Evolutionary conservation across 2,797 vertebrate species (phyloP), one percentile per base, ranked within the genome.

Genomic region (Cephalopachus bancanus): DNA sequence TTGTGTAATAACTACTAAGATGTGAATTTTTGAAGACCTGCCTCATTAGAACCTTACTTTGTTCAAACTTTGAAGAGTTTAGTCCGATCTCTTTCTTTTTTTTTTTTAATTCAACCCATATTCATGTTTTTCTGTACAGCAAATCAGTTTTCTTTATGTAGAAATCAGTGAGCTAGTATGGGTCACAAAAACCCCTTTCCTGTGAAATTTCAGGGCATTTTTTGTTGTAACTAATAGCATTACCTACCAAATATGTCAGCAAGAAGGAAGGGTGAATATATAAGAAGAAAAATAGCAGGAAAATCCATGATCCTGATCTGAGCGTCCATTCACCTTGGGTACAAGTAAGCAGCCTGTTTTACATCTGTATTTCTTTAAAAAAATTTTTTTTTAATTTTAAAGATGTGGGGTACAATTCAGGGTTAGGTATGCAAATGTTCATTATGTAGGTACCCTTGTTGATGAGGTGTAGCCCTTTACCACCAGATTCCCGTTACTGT

Each of bases 1-100:
- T 33, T 44, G 69, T n/a, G 26, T 28, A 30, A 60, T 76, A 78
- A 84, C 83, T 64, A 86, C n/a, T 81, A 74, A 92, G 91, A 30
- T 80, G n/a, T 4, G 9, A 71, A 10, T 65, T 62, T 87, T 89
- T 94, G 69, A 81, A 97, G 78, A 16, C n/a, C 33, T 81, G 0
- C 51, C 26, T 1, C 7, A 7, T 89, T 30, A 65, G 57, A 65
- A 53, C 17, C 26, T 93, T 44, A 17, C 65, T 95, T 95, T 85
- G 53, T 89, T 97, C 30, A 60, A 33, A 33, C 26, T 84, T 53
- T 33, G 62, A 87, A 67, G 67, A 87, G 89, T 87, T 93, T 92
- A 67, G 22, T 85, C 12, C 22, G 51, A 1, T 51, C 28, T 78
- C 12, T 78, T 78, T 37, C 24, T 64, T 7, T 53, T 2, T 65